These are phyloP conservation scores for Bombylius major DNA, from an alignment of 2,888 invertebrate genomes.

Conservation along the genomic window DNA sequence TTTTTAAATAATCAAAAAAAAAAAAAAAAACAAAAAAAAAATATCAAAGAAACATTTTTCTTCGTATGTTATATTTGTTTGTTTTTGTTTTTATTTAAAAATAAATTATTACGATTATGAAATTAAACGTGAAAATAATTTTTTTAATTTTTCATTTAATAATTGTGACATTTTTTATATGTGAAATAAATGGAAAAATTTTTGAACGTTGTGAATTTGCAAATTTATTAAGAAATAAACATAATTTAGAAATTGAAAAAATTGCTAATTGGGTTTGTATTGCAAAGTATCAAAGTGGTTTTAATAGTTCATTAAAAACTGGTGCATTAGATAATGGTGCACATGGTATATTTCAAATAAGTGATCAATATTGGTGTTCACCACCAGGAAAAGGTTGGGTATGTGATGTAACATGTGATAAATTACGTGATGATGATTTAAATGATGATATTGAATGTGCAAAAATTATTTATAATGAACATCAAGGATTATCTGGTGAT, in stretches of 20 bases:
- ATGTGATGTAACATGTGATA: constrained; percentile 48
- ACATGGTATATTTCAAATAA: constrained; percentile 63
- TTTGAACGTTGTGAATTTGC: constrained; percentile 62
- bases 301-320: constrained; percentile 50
- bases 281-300: constrained; percentile 49
- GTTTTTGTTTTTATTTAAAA: no score
- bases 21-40: no score
- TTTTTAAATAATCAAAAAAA: no score
- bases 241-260: constrained; percentile 42
- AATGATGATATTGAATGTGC: constrained; percentile 56
- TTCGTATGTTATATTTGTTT: no score
- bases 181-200: constrained; percentile 30
- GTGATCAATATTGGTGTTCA: constrained; percentile 57
- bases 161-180: neutral
- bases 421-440: constrained; percentile 55
- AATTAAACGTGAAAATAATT: neutral
- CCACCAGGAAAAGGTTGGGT: constrained; percentile 43
- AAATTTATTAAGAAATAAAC: constrained; percentile 40
- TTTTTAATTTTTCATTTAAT: neutral
- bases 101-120: no score
- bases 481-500: constrained; percentile 52
- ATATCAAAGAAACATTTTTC: no score
- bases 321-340: constrained; percentile 42
- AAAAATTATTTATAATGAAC: constrained; percentile 49
- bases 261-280: constrained; percentile 57